Evolutionary conservation across 2,113 vertebrate genomes (phyloP).

Genomic region (Cyanistes caeruleus): DNA sequence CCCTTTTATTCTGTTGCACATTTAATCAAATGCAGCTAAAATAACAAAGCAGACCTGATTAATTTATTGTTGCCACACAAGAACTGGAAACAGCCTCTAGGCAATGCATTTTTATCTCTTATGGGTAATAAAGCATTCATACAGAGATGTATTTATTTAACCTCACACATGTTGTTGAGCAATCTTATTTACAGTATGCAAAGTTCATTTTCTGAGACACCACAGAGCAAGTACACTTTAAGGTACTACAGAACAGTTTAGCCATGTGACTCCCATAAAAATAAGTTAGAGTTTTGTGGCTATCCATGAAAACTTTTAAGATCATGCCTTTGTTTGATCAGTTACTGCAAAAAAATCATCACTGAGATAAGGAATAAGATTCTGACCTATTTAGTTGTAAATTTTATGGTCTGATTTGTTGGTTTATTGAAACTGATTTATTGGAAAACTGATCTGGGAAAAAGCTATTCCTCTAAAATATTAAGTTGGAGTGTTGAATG

Average conservation of each 20-base stretch:
- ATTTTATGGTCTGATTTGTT: background rate
- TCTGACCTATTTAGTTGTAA: background rate
- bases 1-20: background rate
- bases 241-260: background rate
- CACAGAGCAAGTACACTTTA: background rate
- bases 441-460: background rate
- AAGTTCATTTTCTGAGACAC: background rate
- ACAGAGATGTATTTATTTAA: constrained; percentile 34
- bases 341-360: background rate
- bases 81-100: constrained; percentile 30
- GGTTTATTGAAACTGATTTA: background rate
- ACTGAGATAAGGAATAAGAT: background rate
- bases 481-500: background rate
- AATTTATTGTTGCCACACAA: constrained; percentile 47
- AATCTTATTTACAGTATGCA: background rate
- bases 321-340: background rate
- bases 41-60: constrained; percentile 21
- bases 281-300: background rate
- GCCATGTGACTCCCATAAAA: background rate
- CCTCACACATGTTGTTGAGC: background rate
- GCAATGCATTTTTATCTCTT: constrained; percentile 29
- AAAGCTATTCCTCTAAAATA: background rate
- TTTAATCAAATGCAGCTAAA: constrained; percentile 55
- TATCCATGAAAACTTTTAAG: background rate
- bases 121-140: constrained; percentile 41